These are phyloP conservation scores for Lutraria lutraria DNA, from an alignment of 2,888 invertebrate genomes.

Conservation along the genomic window DNA sequence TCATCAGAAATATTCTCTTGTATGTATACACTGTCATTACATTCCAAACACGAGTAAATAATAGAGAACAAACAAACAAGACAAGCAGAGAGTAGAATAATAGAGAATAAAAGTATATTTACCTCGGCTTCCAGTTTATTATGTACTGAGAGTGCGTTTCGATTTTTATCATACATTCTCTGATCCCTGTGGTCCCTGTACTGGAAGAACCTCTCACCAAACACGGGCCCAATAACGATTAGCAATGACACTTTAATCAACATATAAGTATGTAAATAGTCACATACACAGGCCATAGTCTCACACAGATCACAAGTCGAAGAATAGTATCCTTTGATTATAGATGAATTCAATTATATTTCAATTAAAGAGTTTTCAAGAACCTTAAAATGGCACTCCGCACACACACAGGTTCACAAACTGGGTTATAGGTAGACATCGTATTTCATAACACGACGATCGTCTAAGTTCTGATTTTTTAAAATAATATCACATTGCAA, in stretches of 20 bases:
- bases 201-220: conserved; percentile 79
- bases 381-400: neutral
- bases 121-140: conserved; percentile 80
- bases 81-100: too few species aligned
- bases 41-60: too few species aligned
- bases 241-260: neutral
- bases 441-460: neutral
- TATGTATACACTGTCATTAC: too few species aligned
- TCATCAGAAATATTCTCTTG: too few species aligned
- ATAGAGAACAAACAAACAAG: too few species aligned
- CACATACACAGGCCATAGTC: conserved; percentile 43
- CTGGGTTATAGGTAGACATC: neutral
- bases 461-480: neutral
- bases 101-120: neutral
- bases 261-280: conserved; percentile 25
- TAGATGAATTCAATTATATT: neutral
- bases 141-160: conserved; percentile 73
- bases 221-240: conserved; percentile 24
- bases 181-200: conserved; percentile 81
- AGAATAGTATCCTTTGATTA: neutral
- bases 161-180: conserved; percentile 68
- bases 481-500: neutral
- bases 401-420: neutral
- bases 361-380: neutral
- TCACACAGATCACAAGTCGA: neutral